Percentiles rank a stretch among this genome's conserved stretches.
phyloP scores from a whole-genome alignment of 2,113 vertebrate genomes.

The Centrocercus urophasianus region DNA sequence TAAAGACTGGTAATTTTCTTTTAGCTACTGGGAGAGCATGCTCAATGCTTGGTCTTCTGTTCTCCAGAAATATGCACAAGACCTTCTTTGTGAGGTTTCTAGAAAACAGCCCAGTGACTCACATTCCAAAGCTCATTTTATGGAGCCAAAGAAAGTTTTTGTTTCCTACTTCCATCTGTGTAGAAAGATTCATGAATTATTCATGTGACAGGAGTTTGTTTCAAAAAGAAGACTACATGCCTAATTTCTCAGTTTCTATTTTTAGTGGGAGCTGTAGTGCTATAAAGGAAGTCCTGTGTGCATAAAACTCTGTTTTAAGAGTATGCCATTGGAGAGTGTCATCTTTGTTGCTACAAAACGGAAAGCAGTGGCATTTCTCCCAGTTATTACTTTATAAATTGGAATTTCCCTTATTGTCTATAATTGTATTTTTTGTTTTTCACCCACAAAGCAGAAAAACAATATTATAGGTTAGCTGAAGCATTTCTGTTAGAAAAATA shows the following conservation, averaged over 20 bases:
- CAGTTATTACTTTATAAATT: neutral
- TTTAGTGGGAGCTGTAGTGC: neutral
- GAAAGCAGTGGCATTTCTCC: neutral
- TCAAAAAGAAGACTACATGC: neutral
- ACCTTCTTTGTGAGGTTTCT: neutral
- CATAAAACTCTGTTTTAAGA: neutral
- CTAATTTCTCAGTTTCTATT: conserved; percentile 24
- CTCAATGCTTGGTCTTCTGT: neutral
- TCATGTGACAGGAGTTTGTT: neutral
- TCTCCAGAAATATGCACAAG: neutral
- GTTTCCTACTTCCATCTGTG: conserved; percentile 4
- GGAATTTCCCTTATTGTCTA: conserved; percentile 7
- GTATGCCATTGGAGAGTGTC: neutral
- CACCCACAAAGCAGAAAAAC: neutral
- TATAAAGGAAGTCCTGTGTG: neutral
- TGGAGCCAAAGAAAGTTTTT: neutral
- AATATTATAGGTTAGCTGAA: neutral
- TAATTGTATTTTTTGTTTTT: neutral
- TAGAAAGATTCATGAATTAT: conserved; percentile 28
- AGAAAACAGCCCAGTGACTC: neutral
- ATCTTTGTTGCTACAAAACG: neutral
- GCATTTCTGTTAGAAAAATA: conserved; percentile 17
- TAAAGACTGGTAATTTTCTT: neutral
- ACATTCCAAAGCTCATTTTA: neutral
- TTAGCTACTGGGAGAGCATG: neutral